Percentiles rank a stretch among this genome's conserved stretches.
phyloP scores from a whole-genome alignment of 2,888 invertebrate genomes.

The Uropetala carovei region DNA sequence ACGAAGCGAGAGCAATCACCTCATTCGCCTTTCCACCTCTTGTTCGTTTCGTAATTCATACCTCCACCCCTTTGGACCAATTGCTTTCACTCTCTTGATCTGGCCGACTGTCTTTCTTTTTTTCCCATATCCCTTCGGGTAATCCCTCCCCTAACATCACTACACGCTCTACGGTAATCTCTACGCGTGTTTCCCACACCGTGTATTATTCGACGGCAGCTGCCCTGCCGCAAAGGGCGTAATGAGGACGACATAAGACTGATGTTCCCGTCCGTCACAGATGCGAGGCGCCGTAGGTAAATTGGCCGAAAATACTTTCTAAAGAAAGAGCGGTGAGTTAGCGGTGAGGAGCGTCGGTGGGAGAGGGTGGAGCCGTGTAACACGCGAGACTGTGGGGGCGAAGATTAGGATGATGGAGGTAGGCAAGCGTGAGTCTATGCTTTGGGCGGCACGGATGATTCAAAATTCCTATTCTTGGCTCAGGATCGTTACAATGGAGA shows the following conservation, averaged over 20 bases:
- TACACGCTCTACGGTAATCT: no score
- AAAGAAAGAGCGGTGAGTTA: conserved; percentile 60
- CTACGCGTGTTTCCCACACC: no score
- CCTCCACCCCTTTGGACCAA: background rate
- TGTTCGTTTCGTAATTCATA: background rate
- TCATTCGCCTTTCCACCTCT: conserved; percentile 30
- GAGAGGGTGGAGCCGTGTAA: background rate
- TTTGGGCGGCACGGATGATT: conserved; percentile 50
- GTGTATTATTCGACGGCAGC: background rate
- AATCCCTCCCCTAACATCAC: background rate
- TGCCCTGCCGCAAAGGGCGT: conserved; percentile 1
- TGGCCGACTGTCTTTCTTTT: background rate
- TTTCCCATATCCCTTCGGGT: background rate
- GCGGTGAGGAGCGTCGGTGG: conserved; percentile 22
- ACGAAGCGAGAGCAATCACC: conserved; percentile 18
- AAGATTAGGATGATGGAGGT: conserved; percentile 42
- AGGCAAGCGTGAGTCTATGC: conserved; percentile 42
- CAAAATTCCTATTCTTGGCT: conserved; percentile 61
- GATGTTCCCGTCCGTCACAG: conserved; percentile 48
- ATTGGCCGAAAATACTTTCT: conserved; percentile 59
- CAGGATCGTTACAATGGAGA: conserved; percentile 37
- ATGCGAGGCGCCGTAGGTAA: conserved; percentile 27
- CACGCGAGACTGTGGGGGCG: conserved; percentile 18
- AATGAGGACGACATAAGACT: conserved; percentile 2
- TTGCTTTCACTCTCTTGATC: conserved; percentile 17